Base-by-base conservation (phyloP, 2,113 vertebrate genomes). In the Spea multiplicata region DNA sequence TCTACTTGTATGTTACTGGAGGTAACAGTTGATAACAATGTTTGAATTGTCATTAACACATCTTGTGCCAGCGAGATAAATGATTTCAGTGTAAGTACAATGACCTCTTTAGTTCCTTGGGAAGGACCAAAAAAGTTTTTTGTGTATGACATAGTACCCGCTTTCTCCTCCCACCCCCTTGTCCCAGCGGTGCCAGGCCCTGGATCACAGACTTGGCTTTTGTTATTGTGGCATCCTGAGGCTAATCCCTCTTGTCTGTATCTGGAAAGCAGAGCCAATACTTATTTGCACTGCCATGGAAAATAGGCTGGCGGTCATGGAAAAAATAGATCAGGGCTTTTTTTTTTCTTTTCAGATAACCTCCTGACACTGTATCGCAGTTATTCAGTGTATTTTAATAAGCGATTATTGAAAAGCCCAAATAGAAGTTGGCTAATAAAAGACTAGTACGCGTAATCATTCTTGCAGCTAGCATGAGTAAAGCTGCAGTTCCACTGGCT, bases 181-280 rank as follows among this genome's bases (percentile, higher is more conserved):
- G 71, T 67, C 62, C 76, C 71, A 80, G 62, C 16, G 77, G 77
- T 80, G 77, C 77, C 77, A 80, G 77, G 77, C 61, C 76, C 70
- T 67, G 71, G 77, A 67, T 80, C 77, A 80, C 68, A 80, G 65
- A 6, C 82, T 73, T 73, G 59, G 76, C 81, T 80, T 76, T 82
- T 82, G 81, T 82, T 70, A 79, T 59, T 55, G 68, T 83, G 68
- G 77, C 77, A 80, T 83, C 75, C 75, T 74, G 65, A 70, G 65
- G 73, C 61, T 82, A 80, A 80, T 80, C 71, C 77, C 77, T 80
- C 71, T 73, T 73, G 77, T 80, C 77, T 80, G 50, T 80, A 80
- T 73, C 62, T 80, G 77, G 71, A 73, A 73, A 73, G 71, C 64
- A 48, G 52, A 66, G 71, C 70, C 76, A 79, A 73, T 72, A 46